Base-by-base conservation (phyloP, 2,797 vertebrate species). In the Anguilla pacifica region DNA sequence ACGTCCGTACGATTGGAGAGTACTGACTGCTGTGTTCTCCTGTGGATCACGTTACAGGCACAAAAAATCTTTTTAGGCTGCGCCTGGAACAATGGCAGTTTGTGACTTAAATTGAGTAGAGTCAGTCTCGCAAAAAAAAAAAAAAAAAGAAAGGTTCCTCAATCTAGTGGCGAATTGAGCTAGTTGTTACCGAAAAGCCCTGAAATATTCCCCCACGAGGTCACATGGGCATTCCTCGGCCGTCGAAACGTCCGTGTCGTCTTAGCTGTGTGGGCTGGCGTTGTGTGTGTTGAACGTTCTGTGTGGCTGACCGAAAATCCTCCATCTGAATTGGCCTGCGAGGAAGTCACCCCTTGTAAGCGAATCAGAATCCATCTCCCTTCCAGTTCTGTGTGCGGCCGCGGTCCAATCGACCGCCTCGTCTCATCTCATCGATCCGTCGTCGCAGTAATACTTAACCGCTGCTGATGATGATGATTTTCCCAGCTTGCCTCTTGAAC, bases 231-330 rank as follows among this genome's bases (percentile, higher is more conserved):
- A 70, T 77, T 84, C 61, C 67, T 86, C 28, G 83, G 74, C 59
- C 85, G 81, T 51, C 39, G 43, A 88, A 67, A 17, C 67, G 17
- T 39, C 85, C 91, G 85, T 86, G 87, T 88, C 35, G 1, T 35
- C 89, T 83, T 64, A 87, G 67, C 89, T 89, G 88, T 90, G 88
- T 90, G 90, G 87, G 64, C 88, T 92, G 88, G 87, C 89, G 85
- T 89, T 90, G 87, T 91, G 85, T 86, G 72, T 35, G 49, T 51
- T 0, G 49, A 85, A 64, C 74, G 88, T 1, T 35, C 35, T 35
- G 35, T 43, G 61, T 85, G n/a, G 35, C 77, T 57, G 13, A 86
- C 87, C 22, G 85, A 81, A 87, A 77, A 39, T 25, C 0, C 10
- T 19, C 9, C 25, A 28, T 87, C 74, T 46, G 53, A 82, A 87